Conservation (phyloP, 2,888 invertebrate genomes). For the Troglohyphantes excavatus region DNA sequence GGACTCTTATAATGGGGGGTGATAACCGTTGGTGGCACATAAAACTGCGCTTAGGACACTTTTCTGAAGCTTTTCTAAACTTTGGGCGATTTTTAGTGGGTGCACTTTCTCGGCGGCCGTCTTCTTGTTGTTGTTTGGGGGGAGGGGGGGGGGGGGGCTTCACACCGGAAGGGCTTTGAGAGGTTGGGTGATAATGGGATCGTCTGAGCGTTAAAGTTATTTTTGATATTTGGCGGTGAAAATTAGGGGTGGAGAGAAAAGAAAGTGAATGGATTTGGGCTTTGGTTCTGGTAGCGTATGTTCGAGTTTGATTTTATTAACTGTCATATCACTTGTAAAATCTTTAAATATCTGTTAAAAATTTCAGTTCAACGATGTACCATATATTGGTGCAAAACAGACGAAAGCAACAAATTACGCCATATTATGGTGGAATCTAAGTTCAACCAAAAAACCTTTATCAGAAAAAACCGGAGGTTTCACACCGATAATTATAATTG, state of each 20-base stretch:
- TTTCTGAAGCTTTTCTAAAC: slow-evolving; percentile 57
- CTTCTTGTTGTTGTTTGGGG: slow-evolving; percentile 10
- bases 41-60: slow-evolving; percentile 64
- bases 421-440: too few relatives aligned
- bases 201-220: background rate
- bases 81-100: slow-evolving; percentile 47
- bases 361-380: too few relatives aligned
- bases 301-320: too few relatives aligned
- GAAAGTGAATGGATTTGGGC: background rate
- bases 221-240: background rate
- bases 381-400: too few relatives aligned
- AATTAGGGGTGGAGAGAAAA: background rate
- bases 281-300: too few relatives aligned
- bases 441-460: too few relatives aligned
- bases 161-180: slow-evolving; percentile 11
- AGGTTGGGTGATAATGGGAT: background rate
- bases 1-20: slow-evolving; percentile 53
- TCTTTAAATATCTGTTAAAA: too few relatives aligned
- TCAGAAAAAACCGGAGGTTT: too few relatives aligned
- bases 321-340: too few relatives aligned
- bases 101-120: slow-evolving; percentile 2
- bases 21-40: slow-evolving; percentile 62
- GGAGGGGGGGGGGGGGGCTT: background rate
- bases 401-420: too few relatives aligned
- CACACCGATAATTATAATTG: too few relatives aligned